Base-by-base conservation (phyloP, 2,797 vertebrate species). In the Pangasius macronema region DNA sequence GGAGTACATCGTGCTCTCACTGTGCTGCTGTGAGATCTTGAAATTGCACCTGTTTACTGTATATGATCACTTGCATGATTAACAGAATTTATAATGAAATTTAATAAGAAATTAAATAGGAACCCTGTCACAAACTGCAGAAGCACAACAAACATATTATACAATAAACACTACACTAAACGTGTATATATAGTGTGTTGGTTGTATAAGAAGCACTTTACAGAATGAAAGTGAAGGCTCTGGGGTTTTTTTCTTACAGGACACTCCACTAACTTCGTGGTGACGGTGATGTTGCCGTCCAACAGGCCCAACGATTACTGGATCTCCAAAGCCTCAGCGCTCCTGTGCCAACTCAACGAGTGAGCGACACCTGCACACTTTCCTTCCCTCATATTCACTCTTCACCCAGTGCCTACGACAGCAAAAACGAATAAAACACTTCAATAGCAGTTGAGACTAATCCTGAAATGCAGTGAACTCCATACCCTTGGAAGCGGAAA, bases 221-320 rank as follows among this genome's bases (percentile, higher is more conserved):
- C 65, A 68, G n/a, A 36, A 33, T 33, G 65, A 68, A 13, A 53
- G 36, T 81, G 46, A 27, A 57, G 24, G 9, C 85, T 88, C 70
- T 0, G 36, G 36, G 0, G 6, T 27, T 90, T 49, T 91, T 33
- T 89, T 89, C 46, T 89, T 89, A 30, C 91, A 97, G 96, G 95
- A 84, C 95, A 94, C 91, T 97, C 96, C 39, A 96, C 95, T 88
- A 95, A 97, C 92, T 97, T 97, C 88, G 95, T 97, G 83, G 94
- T 97, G 88, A 96, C 95, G 0, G 90, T 96, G 79, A 92, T 96
- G 91, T 87, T 97, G 88, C 94, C 95, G 59, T 96, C 96, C 82
- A 92, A 94, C 30, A 92, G 73, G 36, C 83, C 93, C 87, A 96
- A 90, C 3, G 95, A 96, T 87, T 97, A 97, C 70, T 96, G 95